phyloP scores from a whole-genome alignment of 2,113 vertebrate genomes.

The Grus americana region DNA sequence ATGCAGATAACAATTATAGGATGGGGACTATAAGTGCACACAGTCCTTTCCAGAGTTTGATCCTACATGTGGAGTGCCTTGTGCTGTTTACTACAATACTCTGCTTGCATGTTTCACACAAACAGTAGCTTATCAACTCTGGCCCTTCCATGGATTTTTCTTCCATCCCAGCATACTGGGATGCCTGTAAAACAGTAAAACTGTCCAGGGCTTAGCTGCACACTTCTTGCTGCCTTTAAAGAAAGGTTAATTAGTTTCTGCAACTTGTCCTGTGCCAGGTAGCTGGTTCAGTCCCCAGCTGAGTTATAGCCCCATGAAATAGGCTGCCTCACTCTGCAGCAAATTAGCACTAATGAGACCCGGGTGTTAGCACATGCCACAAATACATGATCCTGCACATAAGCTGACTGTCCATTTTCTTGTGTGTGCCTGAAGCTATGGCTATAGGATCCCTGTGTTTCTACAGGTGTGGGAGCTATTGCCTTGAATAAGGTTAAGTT shows the following conservation, averaged over 20 bases:
- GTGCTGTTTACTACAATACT: not conserved
- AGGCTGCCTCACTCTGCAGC: not conserved
- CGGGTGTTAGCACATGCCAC: not conserved
- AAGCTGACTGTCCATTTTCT: not conserved
- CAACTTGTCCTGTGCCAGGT: not conserved
- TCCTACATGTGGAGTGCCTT: not conserved
- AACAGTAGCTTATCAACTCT: not conserved
- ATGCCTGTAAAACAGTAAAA: not conserved
- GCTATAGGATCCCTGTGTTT: not conserved
- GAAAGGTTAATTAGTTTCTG: not conserved
- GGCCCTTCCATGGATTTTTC: not conserved
- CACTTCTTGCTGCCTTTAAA: not conserved
- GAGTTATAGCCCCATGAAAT: not conserved
- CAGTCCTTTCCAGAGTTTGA: not conserved
- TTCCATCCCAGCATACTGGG: not conserved
- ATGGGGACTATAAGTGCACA: not conserved
- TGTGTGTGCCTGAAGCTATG: not conserved
- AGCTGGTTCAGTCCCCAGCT: not conserved
- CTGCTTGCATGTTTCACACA: not conserved
- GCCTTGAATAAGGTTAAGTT: not conserved
- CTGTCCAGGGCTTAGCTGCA: not conserved
- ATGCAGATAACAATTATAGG: not conserved
- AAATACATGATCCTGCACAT: not conserved
- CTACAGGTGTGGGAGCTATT: not conserved
- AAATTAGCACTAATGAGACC: not conserved